Evolutionary conservation across 2,113 vertebrate genomes (phyloP), one percentile per base, ranked within the genome.

Genomic region (Syrrhaptes paradoxus): DNA sequence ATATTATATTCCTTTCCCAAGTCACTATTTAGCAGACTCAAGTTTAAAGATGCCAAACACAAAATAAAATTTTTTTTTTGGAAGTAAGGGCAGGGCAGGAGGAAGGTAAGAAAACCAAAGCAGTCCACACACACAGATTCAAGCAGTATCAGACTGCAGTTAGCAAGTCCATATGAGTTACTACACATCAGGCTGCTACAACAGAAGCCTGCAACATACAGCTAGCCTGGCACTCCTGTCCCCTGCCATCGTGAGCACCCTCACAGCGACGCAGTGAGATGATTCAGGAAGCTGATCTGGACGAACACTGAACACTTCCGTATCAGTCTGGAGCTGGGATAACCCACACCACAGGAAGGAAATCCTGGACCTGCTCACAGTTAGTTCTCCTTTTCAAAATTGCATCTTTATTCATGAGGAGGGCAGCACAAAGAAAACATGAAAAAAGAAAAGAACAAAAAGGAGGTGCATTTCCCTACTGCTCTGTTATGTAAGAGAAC

Each of bases 221-320:
- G 3, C 3, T 17, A 32, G 32, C 16, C 72, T 61, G 1, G 0
- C 17, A 2, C 18, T 45, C 13, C 45, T 2, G 2, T 7, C 9
- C 41, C 29, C n/a, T 57, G 49, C 46, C 7, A 1, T 3, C 1
- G 1, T 3, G 6, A 78, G 25, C 11, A 18, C 5, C 58, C 28
- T 22, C 1, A 2, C 9, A 62, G 36, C 1, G 9, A 43, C 4
- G 24, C 1, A 0, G 9, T 1, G 16, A 41, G 18, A 31, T 1
- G 6, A 38, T 1, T n/a, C 58, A 49, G 28, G 36, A 62, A 54
- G 22, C 38, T n/a, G 46, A 18, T 13, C 24, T n/a, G 58, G 41
- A 49, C 4, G 34, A 62, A 54, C 34, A 51, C 12, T 4, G 31
- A 79, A 13, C 36, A 26, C 4, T 11, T 16, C 17, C 12, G 16